These are phyloP conservation scores for Sitta europaea DNA, from an alignment of 2,113 vertebrate genomes.

Conservation along the genomic window DNA sequence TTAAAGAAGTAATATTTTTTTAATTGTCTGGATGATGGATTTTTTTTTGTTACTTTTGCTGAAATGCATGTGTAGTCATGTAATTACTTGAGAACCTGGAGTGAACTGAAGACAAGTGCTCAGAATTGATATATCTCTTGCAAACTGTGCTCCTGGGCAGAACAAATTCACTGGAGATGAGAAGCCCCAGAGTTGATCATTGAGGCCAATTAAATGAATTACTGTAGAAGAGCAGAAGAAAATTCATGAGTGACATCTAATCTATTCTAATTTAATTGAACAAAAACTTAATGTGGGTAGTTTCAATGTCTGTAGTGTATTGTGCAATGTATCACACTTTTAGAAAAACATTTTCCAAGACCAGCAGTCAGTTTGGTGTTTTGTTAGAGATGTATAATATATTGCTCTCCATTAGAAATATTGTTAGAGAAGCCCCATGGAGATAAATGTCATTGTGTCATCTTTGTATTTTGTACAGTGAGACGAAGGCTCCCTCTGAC, in stretches of 20 bases:
- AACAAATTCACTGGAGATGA: conserved; percentile 58
- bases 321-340: not conserved
- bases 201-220: conserved; percentile 63
- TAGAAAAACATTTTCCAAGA: not conserved
- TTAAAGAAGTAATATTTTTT: not conserved
- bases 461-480: not conserved
- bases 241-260: conserved; percentile 56
- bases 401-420: conserved; percentile 18
- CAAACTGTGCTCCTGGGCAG: conserved; percentile 40
- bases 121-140: conserved; percentile 37
- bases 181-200: conserved; percentile 46
- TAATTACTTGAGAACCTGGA: conserved; percentile 21
- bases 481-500: conserved; percentile 2
- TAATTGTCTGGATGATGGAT: not conserved
- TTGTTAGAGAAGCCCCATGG: not conserved
- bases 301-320: not conserved
- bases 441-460: not conserved
- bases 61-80: not conserved
- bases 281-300: conserved; percentile 11
- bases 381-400: not conserved
- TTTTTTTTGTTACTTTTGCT: not conserved
- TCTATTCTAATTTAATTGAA: conserved; percentile 61
- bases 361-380: not conserved
- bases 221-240: conserved; percentile 46
- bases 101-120: conserved; percentile 11